Evolutionary conservation across 2,113 vertebrate genomes (phyloP).

Genomic region (Gallinago jamesoni): DNA sequence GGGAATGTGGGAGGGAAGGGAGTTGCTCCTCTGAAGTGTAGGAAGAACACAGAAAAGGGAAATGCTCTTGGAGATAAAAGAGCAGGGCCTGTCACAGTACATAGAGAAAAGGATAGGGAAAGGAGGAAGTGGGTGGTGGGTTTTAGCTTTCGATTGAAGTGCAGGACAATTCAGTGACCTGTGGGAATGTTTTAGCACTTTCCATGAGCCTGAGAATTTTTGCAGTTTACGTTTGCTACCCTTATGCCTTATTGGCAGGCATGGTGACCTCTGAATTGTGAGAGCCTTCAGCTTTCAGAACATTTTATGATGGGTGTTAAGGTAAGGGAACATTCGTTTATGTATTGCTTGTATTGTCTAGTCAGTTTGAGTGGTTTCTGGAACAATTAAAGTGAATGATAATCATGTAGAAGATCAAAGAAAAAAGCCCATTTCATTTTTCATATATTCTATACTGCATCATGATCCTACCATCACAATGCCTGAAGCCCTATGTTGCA

Average conservation of each 20-base stretch:
- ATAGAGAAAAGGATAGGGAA: neutral
- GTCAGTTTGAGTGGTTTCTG: neutral
- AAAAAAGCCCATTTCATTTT: neutral
- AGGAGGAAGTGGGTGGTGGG: conserved; percentile 5
- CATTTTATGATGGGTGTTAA: neutral
- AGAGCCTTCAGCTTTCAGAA: neutral
- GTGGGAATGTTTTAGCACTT: neutral
- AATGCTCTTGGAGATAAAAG: conserved; percentile 12
- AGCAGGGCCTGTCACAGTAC: neutral
- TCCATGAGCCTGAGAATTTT: neutral
- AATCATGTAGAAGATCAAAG: neutral
- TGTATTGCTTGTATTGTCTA: neutral
- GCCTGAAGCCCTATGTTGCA: neutral
- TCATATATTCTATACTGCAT: neutral
- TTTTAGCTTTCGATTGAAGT: conserved; percentile 35
- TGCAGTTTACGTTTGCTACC: neutral
- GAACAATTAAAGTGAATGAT: neutral
- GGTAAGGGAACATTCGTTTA: neutral
- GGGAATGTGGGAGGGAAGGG: neutral
- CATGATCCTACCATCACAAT: neutral
- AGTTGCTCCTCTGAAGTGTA: conserved; percentile 5
- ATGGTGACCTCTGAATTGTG: neutral
- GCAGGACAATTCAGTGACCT: conserved; percentile 12
- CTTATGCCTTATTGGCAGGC: neutral
- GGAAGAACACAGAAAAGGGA: neutral